Evolutionary conservation across 92 coral and sea anemone species (phyloP).

Genomic region (Heliopora coerulea): DNA sequence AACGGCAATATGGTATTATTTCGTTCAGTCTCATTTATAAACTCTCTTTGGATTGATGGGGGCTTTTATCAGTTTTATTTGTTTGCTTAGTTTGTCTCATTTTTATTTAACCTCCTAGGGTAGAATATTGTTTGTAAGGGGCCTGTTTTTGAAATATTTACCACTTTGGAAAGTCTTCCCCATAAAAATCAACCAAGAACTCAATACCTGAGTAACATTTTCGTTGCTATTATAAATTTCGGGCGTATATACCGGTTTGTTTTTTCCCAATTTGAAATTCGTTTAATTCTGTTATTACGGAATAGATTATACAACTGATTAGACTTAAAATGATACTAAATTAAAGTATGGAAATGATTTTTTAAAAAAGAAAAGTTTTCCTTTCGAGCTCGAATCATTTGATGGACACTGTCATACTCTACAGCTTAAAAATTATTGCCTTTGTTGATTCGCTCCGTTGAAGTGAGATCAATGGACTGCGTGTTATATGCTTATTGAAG

Average conservation of each 20-base stretch:
- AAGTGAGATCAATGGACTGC: too few relatives aligned
- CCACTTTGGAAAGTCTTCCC: too few relatives aligned
- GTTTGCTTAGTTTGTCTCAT: conserved; percentile 28
- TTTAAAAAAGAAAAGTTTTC: not conserved
- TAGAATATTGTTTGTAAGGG: too few relatives aligned
- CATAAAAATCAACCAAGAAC: too few relatives aligned
- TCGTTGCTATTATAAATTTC: too few relatives aligned
- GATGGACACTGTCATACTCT: not conserved
- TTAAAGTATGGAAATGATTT: not conserved
- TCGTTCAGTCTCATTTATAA: not conserved
- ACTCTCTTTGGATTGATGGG: not conserved
- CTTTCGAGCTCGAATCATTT: not conserved
- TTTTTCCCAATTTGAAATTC: not conserved
- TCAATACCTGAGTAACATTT: too few relatives aligned
- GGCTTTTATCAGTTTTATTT: not conserved
- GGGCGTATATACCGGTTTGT: not conserved
- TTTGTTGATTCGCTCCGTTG: too few relatives aligned
- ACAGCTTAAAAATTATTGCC: too few relatives aligned
- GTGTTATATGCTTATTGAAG: too few relatives aligned
- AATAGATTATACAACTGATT: not conserved
- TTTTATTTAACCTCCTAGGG: conserved; percentile 11
- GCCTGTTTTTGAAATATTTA: too few relatives aligned
- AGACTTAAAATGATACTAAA: not conserved
- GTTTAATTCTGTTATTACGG: not conserved
- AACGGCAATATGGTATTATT: not conserved